Percentiles rank a stretch among this genome's conserved stretches.
Conservation (phyloP, 2,113 vertebrate genomes). For the Mesocricetus auratus region DNA sequence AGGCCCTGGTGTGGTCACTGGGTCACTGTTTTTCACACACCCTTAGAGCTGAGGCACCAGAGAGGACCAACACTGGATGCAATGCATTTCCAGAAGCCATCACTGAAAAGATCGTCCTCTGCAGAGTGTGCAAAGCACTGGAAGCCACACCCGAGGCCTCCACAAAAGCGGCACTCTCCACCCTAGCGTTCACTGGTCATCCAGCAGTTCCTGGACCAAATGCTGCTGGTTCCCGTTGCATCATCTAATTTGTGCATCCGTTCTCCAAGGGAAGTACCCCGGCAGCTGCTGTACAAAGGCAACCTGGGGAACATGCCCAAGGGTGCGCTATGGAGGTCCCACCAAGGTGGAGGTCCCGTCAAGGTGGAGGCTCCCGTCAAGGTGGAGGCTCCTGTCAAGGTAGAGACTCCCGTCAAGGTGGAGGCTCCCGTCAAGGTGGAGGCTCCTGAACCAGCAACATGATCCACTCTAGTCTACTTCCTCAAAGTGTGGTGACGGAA, state of each 20-base stretch:
- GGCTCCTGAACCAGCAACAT: too few relatives aligned
- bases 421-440: accelerated
- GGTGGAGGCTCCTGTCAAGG: accelerated
- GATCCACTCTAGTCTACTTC: background rate
- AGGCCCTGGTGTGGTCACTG: background rate
- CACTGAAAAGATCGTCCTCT: background rate
- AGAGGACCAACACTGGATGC: background rate
- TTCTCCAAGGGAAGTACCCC: background rate
- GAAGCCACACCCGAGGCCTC: background rate
- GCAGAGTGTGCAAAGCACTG: background rate
- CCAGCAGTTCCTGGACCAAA: background rate
- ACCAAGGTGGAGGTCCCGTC: accelerated
- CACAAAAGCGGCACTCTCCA: background rate
- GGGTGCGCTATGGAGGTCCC: background rate
- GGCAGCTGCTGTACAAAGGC: background rate
- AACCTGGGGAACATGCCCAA: background rate
- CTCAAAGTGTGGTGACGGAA: background rate
- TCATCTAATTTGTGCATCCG: background rate
- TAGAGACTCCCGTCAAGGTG: accelerated
- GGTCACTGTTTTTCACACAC: background rate
- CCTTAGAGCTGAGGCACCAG: background rate
- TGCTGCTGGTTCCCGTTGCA: background rate
- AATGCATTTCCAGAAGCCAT: background rate
- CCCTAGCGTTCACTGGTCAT: too few relatives aligned
- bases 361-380: accelerated